Evolutionary conservation across 2,888 invertebrate species (phyloP).

Genomic region (Mesorhabditis sp.): DNA sequence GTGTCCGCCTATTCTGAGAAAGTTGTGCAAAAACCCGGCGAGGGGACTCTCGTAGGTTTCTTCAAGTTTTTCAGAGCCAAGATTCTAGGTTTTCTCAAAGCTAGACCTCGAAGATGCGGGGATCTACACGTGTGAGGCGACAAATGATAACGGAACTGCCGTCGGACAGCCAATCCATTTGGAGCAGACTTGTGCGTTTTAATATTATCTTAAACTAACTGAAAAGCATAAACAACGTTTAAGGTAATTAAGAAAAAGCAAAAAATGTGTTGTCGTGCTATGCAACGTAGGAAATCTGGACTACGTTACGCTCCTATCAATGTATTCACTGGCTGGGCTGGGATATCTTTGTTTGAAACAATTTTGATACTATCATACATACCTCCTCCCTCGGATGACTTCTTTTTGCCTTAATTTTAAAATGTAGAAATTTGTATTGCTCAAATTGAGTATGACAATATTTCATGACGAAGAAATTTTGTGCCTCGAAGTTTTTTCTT

Average conservation of each 20-base stretch:
- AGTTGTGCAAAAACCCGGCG: slow-evolving; percentile 86
- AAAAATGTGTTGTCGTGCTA: too few relatives aligned
- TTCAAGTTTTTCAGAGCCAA: slow-evolving; percentile 8
- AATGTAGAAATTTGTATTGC: too few relatives aligned
- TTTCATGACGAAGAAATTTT: too few relatives aligned
- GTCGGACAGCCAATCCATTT: slow-evolving; percentile 43
- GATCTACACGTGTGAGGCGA: slow-evolving; percentile 75
- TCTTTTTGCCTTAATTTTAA: too few relatives aligned
- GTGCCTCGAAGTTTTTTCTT: too few relatives aligned
- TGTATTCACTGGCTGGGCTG: too few relatives aligned
- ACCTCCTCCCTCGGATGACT: too few relatives aligned
- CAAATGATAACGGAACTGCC: slow-evolving; percentile 81
- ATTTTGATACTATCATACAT: too few relatives aligned
- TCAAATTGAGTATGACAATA: too few relatives aligned
- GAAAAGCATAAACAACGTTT: neutral
- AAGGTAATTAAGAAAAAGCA: neutral
- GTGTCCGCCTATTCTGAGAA: slow-evolving; percentile 69
- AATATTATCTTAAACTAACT: neutral
- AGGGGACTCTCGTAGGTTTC: slow-evolving; percentile 73
- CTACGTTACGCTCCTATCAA: too few relatives aligned
- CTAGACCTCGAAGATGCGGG: slow-evolving; percentile 49
- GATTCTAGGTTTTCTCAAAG: slow-evolving; percentile 42
- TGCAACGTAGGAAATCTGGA: too few relatives aligned
- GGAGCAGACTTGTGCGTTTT: slow-evolving; percentile 51
- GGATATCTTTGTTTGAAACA: too few relatives aligned